Evolutionary conservation across 2,888 invertebrate species (phyloP), one percentile per base, ranked within the genome.

Genomic region (Cantharis nigra): DNA sequence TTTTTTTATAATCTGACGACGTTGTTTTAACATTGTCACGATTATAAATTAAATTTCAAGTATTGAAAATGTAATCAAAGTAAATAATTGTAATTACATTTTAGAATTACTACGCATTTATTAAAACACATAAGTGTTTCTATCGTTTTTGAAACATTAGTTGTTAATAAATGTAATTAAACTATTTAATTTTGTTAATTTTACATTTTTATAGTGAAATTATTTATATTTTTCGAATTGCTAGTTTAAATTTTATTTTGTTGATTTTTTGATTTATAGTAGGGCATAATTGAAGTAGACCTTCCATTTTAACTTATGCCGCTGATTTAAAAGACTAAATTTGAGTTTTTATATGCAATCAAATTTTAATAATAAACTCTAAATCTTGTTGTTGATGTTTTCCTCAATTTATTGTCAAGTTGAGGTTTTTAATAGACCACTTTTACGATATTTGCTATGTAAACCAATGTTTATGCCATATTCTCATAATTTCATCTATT

Each of bases 401-500:
- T 9, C 49, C 49, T 49, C 49, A n/a, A 49, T n/a, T n/a, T n/a
- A n/a, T 49, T 49, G 49, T 49, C 7, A 49, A 49, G 49, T 49
- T 49, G 49, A 49, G 49, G 49, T 49, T 49, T 30, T 49, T 49
- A 49, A 49, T 49, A 49, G 49, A 49, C 65, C 23, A 67, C 65
- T 67, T 65, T 65, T 28, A 75, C 49, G 14, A 75, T 71, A 63
- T 70, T 74, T 69, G 64, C 49, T 20, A 75, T 75, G 64, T 71
- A 74, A 70, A 69, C 70, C 18, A 69, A 69, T 49, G 63, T 75
- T 72, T 78, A 67, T 72, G 78, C 78, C 78, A 78, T 78, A 78
- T 76, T 76, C 78, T 75, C 73, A 76, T 72, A 72, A 75, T 75
- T 75, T 78, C 71, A 28, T 72, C 69, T 78, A 78, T 78, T 78